Percentiles rank a stretch among this genome's conserved stretches.
phyloP scores from a whole-genome alignment of 2,797 vertebrate genomes.

The Crenuchus spilurus region DNA sequence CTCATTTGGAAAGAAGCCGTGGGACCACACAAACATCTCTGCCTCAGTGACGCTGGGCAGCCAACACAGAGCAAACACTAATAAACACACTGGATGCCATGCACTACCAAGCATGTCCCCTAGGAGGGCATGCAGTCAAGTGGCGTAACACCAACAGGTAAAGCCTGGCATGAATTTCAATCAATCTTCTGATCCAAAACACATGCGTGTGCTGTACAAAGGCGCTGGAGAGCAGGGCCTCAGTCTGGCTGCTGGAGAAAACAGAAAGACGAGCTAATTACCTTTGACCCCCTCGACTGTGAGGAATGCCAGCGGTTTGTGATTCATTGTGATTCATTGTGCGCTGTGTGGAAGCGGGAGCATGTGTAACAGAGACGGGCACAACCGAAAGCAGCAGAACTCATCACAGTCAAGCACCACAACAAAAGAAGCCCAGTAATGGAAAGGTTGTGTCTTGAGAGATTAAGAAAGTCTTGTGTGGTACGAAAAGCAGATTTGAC shows the following conservation, averaged over 20 bases:
- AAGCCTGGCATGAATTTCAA: background rate
- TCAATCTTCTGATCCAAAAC: slow-evolving; percentile 18
- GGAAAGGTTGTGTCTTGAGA: slow-evolving; percentile 62
- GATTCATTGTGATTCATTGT: no score
- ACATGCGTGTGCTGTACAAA: background rate
- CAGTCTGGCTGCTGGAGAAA: background rate
- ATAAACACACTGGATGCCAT: slow-evolving; percentile 2
- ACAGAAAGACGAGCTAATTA: slow-evolving; percentile 46
- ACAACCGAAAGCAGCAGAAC: slow-evolving; percentile 48
- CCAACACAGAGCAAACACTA: background rate
- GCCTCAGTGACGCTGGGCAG: background rate
- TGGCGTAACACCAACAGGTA: background rate
- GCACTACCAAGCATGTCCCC: slow-evolving; percentile 7
- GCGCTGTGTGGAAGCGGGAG: slow-evolving; percentile 31
- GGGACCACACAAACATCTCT: slow-evolving; percentile 2
- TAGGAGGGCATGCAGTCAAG: background rate
- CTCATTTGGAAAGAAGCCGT: background rate
- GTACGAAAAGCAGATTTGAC: slow-evolving; percentile 49
- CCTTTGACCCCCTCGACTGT: slow-evolving; percentile 48
- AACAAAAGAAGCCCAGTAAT: slow-evolving; percentile 50
- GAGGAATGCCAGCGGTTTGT: slow-evolving; percentile 43
- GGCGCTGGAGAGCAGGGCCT: background rate
- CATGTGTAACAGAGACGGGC: slow-evolving; percentile 55
- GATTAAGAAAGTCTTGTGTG: slow-evolving; percentile 50
- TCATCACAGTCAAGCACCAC: slow-evolving; percentile 63